Conservation (phyloP, 1,140 invertebrate genomes). For the Cecropterus lyciades region DNA sequence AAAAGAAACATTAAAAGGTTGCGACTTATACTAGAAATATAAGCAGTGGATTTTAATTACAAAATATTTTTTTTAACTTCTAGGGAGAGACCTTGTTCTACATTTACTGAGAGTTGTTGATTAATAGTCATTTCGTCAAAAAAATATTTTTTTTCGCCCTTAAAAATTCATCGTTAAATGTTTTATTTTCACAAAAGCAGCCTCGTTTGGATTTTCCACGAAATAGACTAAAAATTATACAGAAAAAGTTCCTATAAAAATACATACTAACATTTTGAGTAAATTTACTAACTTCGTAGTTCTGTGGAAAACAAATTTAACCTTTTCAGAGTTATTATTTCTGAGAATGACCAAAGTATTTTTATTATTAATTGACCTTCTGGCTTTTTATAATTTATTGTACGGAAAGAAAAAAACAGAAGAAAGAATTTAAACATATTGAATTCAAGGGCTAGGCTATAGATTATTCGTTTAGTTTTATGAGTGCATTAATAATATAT, state of each 20-base stretch:
- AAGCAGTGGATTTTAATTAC: no score
- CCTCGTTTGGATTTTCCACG: background rate
- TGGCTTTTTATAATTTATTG: no score
- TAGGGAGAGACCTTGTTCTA: no score
- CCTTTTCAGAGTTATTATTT: background rate
- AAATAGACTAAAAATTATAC: background rate
- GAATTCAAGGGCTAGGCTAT: no score
- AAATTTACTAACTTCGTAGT: background rate
- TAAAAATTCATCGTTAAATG: constrained; percentile 3
- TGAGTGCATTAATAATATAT: no score
- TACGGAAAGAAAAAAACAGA: no score
- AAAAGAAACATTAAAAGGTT: no score
- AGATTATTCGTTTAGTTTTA: no score
- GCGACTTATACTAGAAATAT: no score
- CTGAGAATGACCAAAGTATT: background rate
- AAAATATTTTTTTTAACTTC: no score
- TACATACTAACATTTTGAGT: no score
- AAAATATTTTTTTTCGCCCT: background rate
- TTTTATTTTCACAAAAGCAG: background rate
- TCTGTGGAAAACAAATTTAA: background rate
- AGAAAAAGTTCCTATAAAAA: background rate
- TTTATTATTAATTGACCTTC: background rate
- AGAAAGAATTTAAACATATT: no score
- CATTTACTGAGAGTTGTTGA: background rate
- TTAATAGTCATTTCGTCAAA: background rate